A percentile compares a stretch with the other conserved stretches of the same genome.
phyloP scores from a whole-genome alignment of 64 coral and sea anemone species.

The Stylophora pistillata region DNA sequence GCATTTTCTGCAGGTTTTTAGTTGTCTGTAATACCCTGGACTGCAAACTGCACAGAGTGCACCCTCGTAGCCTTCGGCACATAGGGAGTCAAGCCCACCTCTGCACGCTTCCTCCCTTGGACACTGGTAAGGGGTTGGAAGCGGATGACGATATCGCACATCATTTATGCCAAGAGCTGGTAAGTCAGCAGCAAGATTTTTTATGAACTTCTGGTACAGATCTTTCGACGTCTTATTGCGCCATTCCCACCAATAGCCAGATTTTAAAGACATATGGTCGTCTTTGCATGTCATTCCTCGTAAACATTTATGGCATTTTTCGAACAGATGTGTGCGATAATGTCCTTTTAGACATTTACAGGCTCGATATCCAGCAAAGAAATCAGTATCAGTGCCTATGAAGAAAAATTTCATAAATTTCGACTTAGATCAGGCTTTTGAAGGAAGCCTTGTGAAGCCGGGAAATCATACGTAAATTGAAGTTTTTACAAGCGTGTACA shows the following conservation, averaged over 20 bases:
- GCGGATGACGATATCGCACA: neutral
- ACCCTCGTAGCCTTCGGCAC: constrained; percentile 11
- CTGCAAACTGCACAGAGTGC: constrained; percentile 40
- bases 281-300: constrained; percentile 10
- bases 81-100: neutral
- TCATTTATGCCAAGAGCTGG: neutral
- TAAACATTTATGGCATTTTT: neutral
- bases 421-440: neutral
- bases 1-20: constrained; percentile 10
- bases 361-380: constrained; percentile 1
- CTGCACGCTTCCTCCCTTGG: neutral
- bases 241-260: constrained; percentile 27
- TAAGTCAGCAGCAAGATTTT: neutral
- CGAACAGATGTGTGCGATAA: constrained; percentile 30
- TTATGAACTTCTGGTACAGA: neutral
- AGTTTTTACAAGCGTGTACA: no score
- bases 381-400: constrained; percentile 12
- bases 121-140: neutral
- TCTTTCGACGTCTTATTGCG: neutral
- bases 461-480: no score
- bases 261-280: neutral
- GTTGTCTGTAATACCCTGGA: constrained; percentile 1
- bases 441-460: no score
- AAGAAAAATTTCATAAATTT: neutral
- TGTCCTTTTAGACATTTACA: neutral